Conservation (phyloP, 1,140 invertebrate genomes). For the Papilio helenus region DNA sequence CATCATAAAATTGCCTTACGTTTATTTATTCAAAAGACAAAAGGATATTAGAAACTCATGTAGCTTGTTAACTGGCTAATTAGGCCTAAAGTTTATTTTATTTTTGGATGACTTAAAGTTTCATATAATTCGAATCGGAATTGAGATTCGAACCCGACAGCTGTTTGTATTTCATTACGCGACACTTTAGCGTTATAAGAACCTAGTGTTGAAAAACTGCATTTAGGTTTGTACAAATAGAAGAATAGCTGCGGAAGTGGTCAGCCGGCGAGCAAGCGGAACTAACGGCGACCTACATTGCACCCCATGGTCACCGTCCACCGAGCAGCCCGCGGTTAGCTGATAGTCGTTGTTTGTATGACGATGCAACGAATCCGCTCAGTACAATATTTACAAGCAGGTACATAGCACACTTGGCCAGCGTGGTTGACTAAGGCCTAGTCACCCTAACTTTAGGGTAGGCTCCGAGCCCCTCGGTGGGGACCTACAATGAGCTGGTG, state of each 20-base stretch:
- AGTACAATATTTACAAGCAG: constrained; percentile 20
- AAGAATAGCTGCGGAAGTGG: constrained; percentile 44
- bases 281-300: constrained; percentile 41
- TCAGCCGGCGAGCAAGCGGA: constrained; percentile 44
- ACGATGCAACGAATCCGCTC: neutral
- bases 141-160: neutral
- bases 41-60: neutral
- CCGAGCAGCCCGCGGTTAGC: neutral
- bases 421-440: too few relatives aligned
- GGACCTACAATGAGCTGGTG: too few relatives aligned
- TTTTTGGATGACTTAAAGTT: neutral
- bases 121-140: neutral
- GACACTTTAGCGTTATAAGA: neutral
- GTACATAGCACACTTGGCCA: neutral
- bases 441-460: too few relatives aligned
- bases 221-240: neutral
- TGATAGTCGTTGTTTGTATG: neutral
- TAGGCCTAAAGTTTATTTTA: neutral
- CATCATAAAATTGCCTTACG: neutral
- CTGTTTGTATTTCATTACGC: neutral
- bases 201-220: neutral
- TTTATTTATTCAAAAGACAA: neutral
- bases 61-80: neutral
- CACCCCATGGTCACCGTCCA: neutral
- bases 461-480: too few relatives aligned